Evolutionary conservation across 2,113 vertebrate genomes (phyloP).

Genomic region (Lichenostomus cassidix): DNA sequence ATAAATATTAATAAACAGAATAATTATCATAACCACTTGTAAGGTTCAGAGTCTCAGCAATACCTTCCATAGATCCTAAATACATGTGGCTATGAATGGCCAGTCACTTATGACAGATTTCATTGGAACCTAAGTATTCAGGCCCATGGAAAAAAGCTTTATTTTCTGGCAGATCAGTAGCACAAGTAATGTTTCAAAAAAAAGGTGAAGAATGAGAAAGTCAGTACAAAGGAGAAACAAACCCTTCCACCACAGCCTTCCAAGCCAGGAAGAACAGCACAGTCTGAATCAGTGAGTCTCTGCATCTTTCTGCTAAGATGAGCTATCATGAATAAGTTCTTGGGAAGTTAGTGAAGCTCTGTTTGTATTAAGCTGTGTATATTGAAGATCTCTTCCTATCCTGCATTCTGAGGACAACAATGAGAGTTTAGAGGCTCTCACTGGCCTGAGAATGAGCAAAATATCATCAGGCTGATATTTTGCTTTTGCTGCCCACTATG

Average conservation of each 20-base stretch:
- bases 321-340: not conserved
- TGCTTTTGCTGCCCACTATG: not conserved
- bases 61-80: not conserved
- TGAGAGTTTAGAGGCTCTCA: not conserved
- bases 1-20: not conserved
- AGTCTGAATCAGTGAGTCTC: not conserved
- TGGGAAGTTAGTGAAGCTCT: not conserved
- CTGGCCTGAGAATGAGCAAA: too few species aligned
- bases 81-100: accelerated
- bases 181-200: not conserved
- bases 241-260: not conserved
- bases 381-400: not conserved
- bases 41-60: not conserved
- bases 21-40: not conserved
- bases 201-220: not conserved
- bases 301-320: not conserved
- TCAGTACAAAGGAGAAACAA: not conserved
- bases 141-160: not conserved
- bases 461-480: not conserved
- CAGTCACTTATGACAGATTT: not conserved
- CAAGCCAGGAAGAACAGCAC: not conserved
- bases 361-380: not conserved
- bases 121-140: not conserved
- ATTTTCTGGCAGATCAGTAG: not conserved
- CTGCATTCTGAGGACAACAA: not conserved